Percentiles rank a stretch among this genome's conserved stretches.
These are phyloP conservation scores for Circaetus cinerascens DNA, from an alignment of 2,113 vertebrate species.

Conservation along the genomic window DNA sequence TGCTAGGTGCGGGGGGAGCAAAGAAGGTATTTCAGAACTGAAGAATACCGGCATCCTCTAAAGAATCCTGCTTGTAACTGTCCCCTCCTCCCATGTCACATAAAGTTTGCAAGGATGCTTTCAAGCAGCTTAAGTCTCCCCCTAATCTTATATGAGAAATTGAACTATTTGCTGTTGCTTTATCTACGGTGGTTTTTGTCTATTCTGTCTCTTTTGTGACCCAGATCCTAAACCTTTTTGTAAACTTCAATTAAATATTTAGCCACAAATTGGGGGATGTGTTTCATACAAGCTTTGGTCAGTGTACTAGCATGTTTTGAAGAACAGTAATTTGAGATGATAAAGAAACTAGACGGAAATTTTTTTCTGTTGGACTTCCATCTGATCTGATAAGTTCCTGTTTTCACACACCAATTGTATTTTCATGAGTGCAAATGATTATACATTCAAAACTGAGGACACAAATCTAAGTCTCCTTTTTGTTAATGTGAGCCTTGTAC, in stretches of 20 bases:
- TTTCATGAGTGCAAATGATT: not conserved
- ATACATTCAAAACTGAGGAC: not conserved
- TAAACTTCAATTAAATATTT: slow-evolving; percentile 8
- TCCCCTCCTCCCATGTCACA: not conserved
- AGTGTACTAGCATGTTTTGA: not conserved
- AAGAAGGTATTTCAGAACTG: not conserved
- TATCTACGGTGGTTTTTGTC: not conserved
- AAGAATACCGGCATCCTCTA: not conserved
- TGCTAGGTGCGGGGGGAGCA: rapidly evolving
- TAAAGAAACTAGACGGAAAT: not conserved
- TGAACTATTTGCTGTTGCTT: not conserved
- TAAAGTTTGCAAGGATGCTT: not conserved
- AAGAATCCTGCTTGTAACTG: not conserved
- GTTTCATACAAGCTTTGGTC: not conserved
- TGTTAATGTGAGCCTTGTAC: not conserved
- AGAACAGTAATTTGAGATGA: not conserved
- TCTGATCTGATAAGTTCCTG: not conserved
- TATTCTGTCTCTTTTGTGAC: not conserved
- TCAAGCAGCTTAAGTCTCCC: slow-evolving; percentile 9
- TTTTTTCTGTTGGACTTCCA: not conserved
- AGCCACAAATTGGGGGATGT: not conserved
- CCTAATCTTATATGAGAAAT: slow-evolving; percentile 25
- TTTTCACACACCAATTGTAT: not conserved
- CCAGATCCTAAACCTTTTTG: slow-evolving; percentile 17
- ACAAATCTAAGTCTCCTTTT: not conserved